A percentile compares a stretch with the other conserved stretches of the same genome.
Evolutionary conservation across 2,113 vertebrate genomes (phyloP).

Genomic region (Myanophis thanlyinensis): DNA sequence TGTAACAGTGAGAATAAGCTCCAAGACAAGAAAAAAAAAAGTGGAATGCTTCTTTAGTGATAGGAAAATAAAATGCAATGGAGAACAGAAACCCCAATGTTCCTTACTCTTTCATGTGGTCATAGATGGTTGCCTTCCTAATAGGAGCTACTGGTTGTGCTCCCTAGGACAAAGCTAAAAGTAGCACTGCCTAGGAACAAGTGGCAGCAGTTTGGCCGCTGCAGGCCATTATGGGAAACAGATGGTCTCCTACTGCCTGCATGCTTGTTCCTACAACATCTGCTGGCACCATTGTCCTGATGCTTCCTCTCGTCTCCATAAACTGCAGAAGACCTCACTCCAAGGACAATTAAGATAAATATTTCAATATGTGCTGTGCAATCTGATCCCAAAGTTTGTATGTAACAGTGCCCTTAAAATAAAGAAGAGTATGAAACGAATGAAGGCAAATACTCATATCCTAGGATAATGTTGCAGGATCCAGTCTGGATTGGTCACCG

Average conservation of each 20-base stretch:
- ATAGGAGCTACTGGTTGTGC: not conserved
- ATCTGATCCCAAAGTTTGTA: not conserved
- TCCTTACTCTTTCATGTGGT: not conserved
- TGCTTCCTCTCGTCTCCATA: not conserved
- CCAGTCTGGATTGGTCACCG: not conserved
- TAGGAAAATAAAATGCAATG: not conserved
- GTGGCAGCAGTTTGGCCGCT: not conserved
- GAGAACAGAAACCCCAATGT: not conserved
- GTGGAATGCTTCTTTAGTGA: not conserved
- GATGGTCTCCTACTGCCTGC: slow-evolving; percentile 3
- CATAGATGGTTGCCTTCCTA: not conserved
- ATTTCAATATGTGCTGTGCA: not conserved
- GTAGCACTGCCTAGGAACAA: slow-evolving; percentile 4
- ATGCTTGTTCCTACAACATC: not conserved
- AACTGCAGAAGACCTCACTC: not conserved
- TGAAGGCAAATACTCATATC: not conserved
- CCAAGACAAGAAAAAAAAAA: not conserved
- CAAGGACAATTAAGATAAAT: not conserved
- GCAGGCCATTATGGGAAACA: slow-evolving; percentile 1
- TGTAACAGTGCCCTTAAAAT: not conserved
- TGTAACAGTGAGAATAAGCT: not conserved
- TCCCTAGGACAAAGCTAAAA: slow-evolving; percentile 4
- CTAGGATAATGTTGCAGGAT: not conserved
- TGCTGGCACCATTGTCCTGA: not conserved
- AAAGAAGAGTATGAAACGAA: not conserved